Percentiles rank a stretch among this genome's conserved stretches.
Evolutionary conservation across 2,888 invertebrate genomes (phyloP).

Genomic region (Ernsta delagoae): DNA sequence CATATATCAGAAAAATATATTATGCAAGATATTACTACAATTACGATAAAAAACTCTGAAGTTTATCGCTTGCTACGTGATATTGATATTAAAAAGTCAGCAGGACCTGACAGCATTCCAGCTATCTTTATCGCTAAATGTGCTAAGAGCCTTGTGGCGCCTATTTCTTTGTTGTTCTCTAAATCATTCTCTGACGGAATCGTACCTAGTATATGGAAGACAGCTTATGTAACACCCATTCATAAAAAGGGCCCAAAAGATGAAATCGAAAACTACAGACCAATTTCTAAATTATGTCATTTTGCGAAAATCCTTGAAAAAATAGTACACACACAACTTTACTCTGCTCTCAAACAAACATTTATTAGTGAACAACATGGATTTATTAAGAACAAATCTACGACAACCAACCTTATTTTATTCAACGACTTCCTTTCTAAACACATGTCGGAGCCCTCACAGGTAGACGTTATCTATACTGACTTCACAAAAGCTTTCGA

Average conservation of each 20-base stretch:
- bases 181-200: background rate
- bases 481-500: background rate
- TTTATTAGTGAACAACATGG: no score
- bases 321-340: no score
- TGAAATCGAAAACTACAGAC: background rate
- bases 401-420: background rate
- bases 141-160: no score
- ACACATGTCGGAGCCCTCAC: background rate
- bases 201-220: background rate
- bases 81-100: background rate
- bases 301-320: background rate
- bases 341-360: no score
- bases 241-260: background rate
- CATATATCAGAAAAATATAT: background rate
- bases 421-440: background rate
- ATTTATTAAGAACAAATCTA: no score
- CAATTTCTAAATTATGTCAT: background rate
- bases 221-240: background rate
- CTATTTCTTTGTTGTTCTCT: background rate
- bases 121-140: background rate
- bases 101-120: background rate
- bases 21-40: background rate
- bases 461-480: background rate
- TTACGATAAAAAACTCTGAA: background rate
- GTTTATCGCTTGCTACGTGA: background rate